These are phyloP conservation scores for Luscinia megarhynchos DNA, from an alignment of 2,797 vertebrate species.

Conservation along the genomic window DNA sequence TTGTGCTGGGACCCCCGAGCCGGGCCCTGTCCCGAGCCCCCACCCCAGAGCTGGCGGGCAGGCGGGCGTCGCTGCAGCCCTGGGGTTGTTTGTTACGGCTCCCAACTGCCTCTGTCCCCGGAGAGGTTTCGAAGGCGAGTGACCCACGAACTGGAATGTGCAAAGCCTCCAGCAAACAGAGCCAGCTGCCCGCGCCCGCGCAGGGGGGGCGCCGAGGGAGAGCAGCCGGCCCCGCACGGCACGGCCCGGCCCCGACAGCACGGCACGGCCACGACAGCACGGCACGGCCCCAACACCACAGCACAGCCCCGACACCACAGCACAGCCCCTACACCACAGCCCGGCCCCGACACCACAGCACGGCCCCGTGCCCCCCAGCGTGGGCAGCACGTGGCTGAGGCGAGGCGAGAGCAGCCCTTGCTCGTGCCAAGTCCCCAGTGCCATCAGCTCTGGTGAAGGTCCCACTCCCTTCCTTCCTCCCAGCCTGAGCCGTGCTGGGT, in stretches of 20 bases:
- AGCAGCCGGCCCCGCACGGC: not conserved
- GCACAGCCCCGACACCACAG: not conserved
- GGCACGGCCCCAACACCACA: not conserved
- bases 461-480: not conserved
- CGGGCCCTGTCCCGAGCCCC: not conserved
- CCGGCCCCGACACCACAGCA: not conserved
- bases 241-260: not conserved
- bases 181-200: slow-evolving; percentile 58
- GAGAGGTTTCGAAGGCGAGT: slow-evolving; percentile 60
- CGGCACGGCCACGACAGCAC: not conserved
- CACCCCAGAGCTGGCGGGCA: slow-evolving; percentile 1
- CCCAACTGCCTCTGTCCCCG: slow-evolving; percentile 53
- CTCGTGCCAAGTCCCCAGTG: not conserved
- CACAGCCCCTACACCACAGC: not conserved
- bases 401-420: not conserved
- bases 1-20: not conserved
- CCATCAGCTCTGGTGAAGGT: not conserved
- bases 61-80: slow-evolving; percentile 35
- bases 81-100: slow-evolving; percentile 48
- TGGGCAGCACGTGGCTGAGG: not conserved
- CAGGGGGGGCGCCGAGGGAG: not conserved
- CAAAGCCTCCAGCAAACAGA: slow-evolving; percentile 67
- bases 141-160: slow-evolving; percentile 66
- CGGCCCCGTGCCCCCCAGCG: accelerated
- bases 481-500: not conserved